Base-by-base conservation (phyloP, 2,113 vertebrate genomes). In the Heliornis fulica region DNA sequence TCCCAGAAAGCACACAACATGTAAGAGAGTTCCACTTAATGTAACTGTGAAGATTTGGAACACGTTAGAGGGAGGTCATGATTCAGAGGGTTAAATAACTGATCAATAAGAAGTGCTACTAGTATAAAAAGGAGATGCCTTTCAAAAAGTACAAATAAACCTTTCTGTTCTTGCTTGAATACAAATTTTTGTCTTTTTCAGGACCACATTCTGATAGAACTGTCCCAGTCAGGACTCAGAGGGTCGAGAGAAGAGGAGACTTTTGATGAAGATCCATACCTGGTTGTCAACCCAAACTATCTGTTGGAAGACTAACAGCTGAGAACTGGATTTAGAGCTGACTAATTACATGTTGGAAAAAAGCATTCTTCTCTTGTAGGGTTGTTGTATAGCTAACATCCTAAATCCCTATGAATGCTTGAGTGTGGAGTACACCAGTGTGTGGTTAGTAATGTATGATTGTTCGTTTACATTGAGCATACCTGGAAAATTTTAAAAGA, bases 251-350 rank as follows among this genome's bases (percentile, higher is more conserved):
- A 98, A 65, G 79, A 97, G 46, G 97, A 98, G 77, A 96, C 81
- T 81, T 97, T 97, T 26, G 98, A 98, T 25, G 97, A 98, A 63
- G 99, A 99, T 32, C 98, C 98, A 0, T 99, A 98, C 72, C 96
- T 99, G 85, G 99, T 99, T 7, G 99, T 99, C 89, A 99, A 99
- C 95, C 99, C 99, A 32, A 99, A 99, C 98, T 99, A 99, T 96
- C 96, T 97, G 51, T 98, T 99, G 84, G 99, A 99, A 86, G 99
- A 99, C 94, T 99, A 96, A 95, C 43, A 36, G 38, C 43, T 40
- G 85, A 43, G 79, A 86, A 65, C 68, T 60, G 59, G 32, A 16
- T n/a, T 66, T 16, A 59, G 79, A 72, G 28, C 60, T 92, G 88
- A 7, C 60, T 74, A 34, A 18, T 72, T 87, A 25, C 41, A 2